Evolutionary conservation across 2,797 vertebrate genomes (phyloP), one percentile per base, ranked within the genome.

Genomic region (Clarias pachynema): DNA sequence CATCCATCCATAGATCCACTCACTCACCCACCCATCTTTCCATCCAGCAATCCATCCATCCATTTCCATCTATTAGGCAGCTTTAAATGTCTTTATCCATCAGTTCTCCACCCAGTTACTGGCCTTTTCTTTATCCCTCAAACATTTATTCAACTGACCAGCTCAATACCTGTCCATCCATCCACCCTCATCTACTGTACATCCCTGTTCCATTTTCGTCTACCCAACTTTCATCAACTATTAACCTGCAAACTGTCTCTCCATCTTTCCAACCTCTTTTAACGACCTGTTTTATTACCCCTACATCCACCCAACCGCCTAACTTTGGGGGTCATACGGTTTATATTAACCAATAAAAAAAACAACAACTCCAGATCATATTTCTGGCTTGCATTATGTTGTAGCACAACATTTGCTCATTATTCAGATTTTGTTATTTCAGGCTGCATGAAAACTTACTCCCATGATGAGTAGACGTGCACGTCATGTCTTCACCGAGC

Each of bases 401-500:
- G 14, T 44, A 44, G 75, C 24, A 29, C n/a, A 79, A 49, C 59
- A 15, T n/a, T 78, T 14, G 3, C 31, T 40, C 5, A 31, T 37
- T 59, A 57, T 82, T 72, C 9, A 8, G 5, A 62, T 14, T 56
- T 12, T 63, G 2, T 53, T 49, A n/a, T 74, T 75, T 22, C 70
- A 62, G 70, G 37, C 29, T 53, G 82, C 69, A 10, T n/a, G 22
- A 85, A 62, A 82, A 86, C 84, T 81, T 34, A 88, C 87, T 85
- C 44, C 70, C 72, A 49, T 59, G 74, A 84, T 56, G 79, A 56
- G 78, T 72, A 34, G 82, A 84, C 31, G 44, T n/a, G 60, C 82
- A 85, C 80, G 82, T 65, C 87, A 87, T 86, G 18, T 65, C 44
- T 84, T 53, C 29, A 49, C 24, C 9, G 49, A 60, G 31, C 66